A percentile compares a stretch with the other conserved stretches of the same genome.
These are phyloP conservation scores for Rhagologus leucostigma DNA, from an alignment of 2,113 vertebrate species.

Conservation along the genomic window DNA sequence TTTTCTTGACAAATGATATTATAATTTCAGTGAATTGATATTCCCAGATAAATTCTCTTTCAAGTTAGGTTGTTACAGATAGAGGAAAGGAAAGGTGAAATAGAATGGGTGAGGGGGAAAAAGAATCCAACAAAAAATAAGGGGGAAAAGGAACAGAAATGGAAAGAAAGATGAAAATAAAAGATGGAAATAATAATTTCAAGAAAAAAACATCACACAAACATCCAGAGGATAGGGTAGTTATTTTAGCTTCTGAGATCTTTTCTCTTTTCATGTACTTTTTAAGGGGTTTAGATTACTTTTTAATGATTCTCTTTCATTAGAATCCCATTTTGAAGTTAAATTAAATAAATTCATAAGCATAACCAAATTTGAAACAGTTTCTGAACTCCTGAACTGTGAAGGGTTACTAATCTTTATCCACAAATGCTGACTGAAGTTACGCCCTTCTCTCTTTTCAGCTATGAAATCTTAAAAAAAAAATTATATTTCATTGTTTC, in stretches of 20 bases:
- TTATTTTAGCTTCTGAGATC: not conserved
- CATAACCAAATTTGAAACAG: not conserved
- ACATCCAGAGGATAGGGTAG: not conserved
- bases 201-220: not conserved
- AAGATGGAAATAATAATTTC: not conserved
- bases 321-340: not conserved
- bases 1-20: not conserved
- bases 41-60: not conserved
- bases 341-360: not conserved
- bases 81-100: not conserved
- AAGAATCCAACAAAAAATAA: not conserved
- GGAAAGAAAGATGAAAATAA: not conserved
- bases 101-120: fast-evolving
- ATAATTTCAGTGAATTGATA: not conserved
- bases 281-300: not conserved
- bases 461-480: not conserved
- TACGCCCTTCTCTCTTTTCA: not conserved
- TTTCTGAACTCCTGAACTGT: not conserved
- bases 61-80: not conserved
- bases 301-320: not conserved
- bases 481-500: not conserved
- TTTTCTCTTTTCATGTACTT: not conserved
- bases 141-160: not conserved
- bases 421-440: not conserved
- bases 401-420: not conserved